Percentiles rank a stretch among this genome's conserved stretches.
Conservation (phyloP, 2,797 vertebrate species). For the Antrozous pallidus region DNA sequence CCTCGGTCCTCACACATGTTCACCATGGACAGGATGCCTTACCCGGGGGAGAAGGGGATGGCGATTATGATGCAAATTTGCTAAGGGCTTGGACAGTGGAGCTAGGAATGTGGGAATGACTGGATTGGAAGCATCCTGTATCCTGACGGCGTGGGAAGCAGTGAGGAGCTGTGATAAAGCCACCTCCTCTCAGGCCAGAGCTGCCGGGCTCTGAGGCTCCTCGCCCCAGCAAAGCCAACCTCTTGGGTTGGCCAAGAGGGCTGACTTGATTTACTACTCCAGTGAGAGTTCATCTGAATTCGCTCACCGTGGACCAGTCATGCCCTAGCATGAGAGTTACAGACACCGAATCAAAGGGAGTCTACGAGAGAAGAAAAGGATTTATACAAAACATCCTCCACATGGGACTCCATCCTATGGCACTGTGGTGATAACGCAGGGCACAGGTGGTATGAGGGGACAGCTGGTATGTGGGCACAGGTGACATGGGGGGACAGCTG, state of each 20-base stretch:
- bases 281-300: not conserved
- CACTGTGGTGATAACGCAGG: not conserved
- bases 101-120: not conserved
- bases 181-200: too few species aligned
- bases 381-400: not conserved
- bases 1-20: not conserved
- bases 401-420: not conserved
- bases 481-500: not conserved
- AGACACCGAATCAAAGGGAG: not conserved
- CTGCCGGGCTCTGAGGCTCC: not conserved
- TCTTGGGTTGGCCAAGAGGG: fast-evolving
- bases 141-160: fast-evolving
- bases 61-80: not conserved
- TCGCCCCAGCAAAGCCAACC: not conserved
- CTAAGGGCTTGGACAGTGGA: not conserved
- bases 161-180: not conserved
- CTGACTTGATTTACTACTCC: too few species aligned
- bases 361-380: not conserved
- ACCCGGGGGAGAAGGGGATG: fast-evolving
- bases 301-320: not conserved
- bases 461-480: too few species aligned
- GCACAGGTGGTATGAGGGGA: not conserved
- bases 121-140: not conserved
- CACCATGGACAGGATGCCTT: too few species aligned
- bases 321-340: not conserved